Evolutionary conservation across 2,113 vertebrate genomes (phyloP).

Genomic region (Proterorhinus semilunaris): DNA sequence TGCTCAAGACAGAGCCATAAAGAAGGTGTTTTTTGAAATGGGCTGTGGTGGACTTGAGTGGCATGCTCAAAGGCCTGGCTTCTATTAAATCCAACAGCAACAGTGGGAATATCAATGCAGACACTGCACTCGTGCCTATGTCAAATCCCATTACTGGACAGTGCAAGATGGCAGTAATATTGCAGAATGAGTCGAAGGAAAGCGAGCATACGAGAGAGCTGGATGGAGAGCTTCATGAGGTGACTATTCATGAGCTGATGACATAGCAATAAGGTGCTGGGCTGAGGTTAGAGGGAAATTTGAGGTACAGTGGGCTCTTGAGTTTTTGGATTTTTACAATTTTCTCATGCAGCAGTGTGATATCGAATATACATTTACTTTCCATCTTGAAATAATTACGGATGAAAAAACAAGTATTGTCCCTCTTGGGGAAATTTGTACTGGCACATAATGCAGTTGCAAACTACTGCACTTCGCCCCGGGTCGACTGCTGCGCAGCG

Average conservation of each 20-base stretch:
- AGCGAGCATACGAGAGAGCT: not conserved
- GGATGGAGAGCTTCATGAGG: not conserved
- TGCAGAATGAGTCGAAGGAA: not conserved
- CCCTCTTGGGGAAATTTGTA: no score
- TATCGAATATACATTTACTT: no score
- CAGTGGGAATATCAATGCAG: not conserved
- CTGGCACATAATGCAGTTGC: no score
- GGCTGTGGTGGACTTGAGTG: not conserved
- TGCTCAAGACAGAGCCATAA: not conserved
- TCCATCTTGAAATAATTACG: no score
- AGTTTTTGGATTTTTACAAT: no score
- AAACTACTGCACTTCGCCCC: no score
- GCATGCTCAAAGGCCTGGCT: not conserved
- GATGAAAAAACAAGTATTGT: no score
- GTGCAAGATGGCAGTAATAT: not conserved
- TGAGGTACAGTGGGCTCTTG: no score
- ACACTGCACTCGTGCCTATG: not conserved
- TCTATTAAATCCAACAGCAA: not conserved
- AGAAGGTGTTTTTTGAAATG: not conserved
- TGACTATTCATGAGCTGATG: not conserved
- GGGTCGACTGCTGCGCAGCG: no score
- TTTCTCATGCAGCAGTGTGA: no score
- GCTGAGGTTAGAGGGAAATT: not conserved
- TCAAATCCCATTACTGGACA: conserved; percentile 1
- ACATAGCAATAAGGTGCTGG: not conserved